Conservation (phyloP, 2,113 vertebrate genomes). For the Emydura subglobosa region DNA sequence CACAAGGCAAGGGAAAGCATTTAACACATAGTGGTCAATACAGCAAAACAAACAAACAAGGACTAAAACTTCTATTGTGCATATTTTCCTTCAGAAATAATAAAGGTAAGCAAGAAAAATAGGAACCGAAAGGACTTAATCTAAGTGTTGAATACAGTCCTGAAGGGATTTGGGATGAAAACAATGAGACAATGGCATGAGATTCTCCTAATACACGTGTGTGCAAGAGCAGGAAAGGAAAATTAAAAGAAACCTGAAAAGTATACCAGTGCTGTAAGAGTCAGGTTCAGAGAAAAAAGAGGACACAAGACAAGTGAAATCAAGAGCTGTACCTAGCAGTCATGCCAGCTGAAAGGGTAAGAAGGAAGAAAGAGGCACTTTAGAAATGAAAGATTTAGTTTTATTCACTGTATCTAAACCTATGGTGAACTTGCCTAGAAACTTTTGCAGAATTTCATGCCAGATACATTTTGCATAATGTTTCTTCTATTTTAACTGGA, state of each 20-base stretch:
- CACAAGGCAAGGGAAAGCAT: neutral
- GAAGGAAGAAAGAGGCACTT: neutral
- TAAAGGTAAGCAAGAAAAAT: neutral
- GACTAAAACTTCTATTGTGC: neutral
- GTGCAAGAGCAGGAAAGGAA: fast-evolving
- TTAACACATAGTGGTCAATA: fast-evolving
- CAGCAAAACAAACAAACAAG: neutral
- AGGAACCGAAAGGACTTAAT: neutral
- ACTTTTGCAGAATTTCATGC: neutral
- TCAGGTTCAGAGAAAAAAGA: neutral
- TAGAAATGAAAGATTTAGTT: neutral
- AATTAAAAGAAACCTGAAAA: neutral
- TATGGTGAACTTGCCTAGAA: neutral
- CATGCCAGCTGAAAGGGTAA: neutral
- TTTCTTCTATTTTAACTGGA: neutral
- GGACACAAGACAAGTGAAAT: neutral
- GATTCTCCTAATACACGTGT: neutral
- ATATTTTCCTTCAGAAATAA: neutral
- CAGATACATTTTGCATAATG: neutral
- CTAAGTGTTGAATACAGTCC: neutral
- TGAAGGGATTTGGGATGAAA: neutral
- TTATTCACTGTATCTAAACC: neutral
- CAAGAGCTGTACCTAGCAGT: neutral
- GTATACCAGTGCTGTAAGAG: neutral
- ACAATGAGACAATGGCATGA: neutral